Base-by-base conservation (phyloP, 2,888 invertebrate genomes). In the Drosophila merina region DNA sequence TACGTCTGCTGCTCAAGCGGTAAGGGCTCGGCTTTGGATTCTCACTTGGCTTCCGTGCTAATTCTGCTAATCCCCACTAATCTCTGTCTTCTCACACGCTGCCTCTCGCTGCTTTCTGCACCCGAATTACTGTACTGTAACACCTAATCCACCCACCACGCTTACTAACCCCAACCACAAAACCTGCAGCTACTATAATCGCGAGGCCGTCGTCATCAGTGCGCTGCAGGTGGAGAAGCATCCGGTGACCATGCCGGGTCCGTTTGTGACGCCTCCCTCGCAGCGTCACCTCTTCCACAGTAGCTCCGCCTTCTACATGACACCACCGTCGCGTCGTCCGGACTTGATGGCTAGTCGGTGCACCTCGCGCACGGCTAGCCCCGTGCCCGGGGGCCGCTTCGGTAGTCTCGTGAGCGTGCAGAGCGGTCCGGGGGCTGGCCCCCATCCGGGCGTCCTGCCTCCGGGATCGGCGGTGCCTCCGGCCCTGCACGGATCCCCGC, bases 181-280 rank as follows among this genome's bases (percentile, higher is more conserved):
- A 20, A 20, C 20, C 20, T 20, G 20, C 20, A 97, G 97, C 93
- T 97, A 97, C 92, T 97, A 97, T 93, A 97, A 97, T 91, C 95
- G 97, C 77, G 97, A 97, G 92, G 97, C 97, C 67, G 95, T 98
- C 78, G 97, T 97, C 66, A 96, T 97, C 92, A 97, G 97, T 91
- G 97, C 97, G 57, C 93, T 98, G 69, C 97, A 97, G 93, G 97
- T 97, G 79, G 97, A 97, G 92, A 97, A 97, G 92, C 95, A 97
- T 93, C 97, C 97, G 55, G 95, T 97, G 74, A 96, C 96, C 44
- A 96, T 96, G 67, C 96, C 96, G n/a, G 97, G 97, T 47, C 97
- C 97, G 1, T 94, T 94, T 76, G 93, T 95, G 14, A 95, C 95
- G 88, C 95, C 95, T 0, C 95, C 95, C 3, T 94, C 95, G 9